Percentiles rank a stretch among this genome's conserved stretches.
These are phyloP conservation scores for Gymnothorax reevesii DNA, from an alignment of 2,797 vertebrate genomes.

Conservation along the genomic window DNA sequence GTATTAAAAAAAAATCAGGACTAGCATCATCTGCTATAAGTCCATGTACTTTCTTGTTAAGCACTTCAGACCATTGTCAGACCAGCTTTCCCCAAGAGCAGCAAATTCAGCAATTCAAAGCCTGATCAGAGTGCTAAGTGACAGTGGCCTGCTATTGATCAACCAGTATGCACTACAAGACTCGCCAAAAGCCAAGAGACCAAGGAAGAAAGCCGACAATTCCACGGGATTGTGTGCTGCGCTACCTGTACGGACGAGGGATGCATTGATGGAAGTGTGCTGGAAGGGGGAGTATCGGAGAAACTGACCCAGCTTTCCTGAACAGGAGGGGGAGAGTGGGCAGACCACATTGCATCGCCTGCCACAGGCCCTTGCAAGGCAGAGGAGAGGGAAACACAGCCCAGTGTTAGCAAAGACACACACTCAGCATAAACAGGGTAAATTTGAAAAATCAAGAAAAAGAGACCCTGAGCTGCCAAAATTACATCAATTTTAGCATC, in stretches of 20 bases:
- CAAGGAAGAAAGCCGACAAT: conserved; percentile 23
- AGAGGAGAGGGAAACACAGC: conserved; percentile 33
- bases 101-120: not conserved
- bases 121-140: not conserved
- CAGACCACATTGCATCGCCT: conserved; percentile 89
- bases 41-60: not conserved
- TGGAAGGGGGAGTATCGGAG: conserved; percentile 96
- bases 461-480: not conserved
- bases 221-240: conserved; percentile 17
- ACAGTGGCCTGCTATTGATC: not conserved
- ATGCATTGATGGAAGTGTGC: conserved; percentile 91
- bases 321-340: conserved; percentile 90
- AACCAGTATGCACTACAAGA: not conserved
- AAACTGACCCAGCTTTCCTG: conserved; percentile 99
- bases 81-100: not conserved
- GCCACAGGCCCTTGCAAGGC: conserved; percentile 78
- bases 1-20: not conserved
- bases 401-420: not conserved
- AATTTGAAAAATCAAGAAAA: no score
- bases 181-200: not conserved
- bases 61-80: not conserved
- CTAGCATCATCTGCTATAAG: not conserved
- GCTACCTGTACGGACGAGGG: conserved; percentile 94
- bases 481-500: not conserved
- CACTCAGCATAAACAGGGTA: no score